Percentiles rank a stretch among this genome's conserved stretches.
phyloP scores from a whole-genome alignment of 2,888 invertebrate genomes.

The Balanococcus diminutus region DNA sequence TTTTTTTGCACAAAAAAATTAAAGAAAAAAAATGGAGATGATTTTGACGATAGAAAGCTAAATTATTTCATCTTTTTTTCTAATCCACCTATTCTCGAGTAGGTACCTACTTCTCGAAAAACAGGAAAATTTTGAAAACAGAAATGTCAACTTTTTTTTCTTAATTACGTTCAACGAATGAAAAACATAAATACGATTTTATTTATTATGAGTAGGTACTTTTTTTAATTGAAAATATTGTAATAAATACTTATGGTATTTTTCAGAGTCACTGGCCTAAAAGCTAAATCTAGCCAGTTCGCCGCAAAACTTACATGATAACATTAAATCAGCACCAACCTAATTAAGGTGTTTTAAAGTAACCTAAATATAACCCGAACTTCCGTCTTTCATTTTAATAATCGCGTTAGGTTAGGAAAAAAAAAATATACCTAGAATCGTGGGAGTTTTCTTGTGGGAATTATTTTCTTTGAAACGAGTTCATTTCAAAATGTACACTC shows the following conservation, averaged over 20 bases:
- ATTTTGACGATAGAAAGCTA: too few species aligned
- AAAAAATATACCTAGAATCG: slow-evolving; percentile 55
- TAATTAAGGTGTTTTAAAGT: slow-evolving; percentile 52
- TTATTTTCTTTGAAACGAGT: slow-evolving; percentile 53
- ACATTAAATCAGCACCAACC: slow-evolving; percentile 54
- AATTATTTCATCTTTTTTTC: too few species aligned
- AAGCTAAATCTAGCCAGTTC: slow-evolving; percentile 47
- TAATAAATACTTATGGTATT: neutral
- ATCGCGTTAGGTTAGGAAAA: slow-evolving; percentile 51
- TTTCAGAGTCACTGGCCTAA: slow-evolving; percentile 48
- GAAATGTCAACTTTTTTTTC: neutral
- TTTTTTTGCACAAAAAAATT: too few species aligned
- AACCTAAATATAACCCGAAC: slow-evolving; percentile 55
- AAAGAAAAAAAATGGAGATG: too few species aligned
- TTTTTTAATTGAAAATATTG: neutral
- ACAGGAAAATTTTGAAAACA: neutral
- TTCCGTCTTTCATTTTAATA: slow-evolving; percentile 56
- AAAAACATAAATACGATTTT: neutral
- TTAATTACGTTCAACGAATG: neutral
- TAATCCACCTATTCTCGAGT: too few species aligned
- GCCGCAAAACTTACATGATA: slow-evolving; percentile 33
- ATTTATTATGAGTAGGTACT: neutral
- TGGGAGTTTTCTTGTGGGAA: slow-evolving; percentile 57
- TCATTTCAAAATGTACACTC: slow-evolving; percentile 42
- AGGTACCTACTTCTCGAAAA: neutral